Evolutionary conservation across 2,888 invertebrate genomes (phyloP), one percentile per base, ranked within the genome.

Genomic region (Seira sanloemensis): DNA sequence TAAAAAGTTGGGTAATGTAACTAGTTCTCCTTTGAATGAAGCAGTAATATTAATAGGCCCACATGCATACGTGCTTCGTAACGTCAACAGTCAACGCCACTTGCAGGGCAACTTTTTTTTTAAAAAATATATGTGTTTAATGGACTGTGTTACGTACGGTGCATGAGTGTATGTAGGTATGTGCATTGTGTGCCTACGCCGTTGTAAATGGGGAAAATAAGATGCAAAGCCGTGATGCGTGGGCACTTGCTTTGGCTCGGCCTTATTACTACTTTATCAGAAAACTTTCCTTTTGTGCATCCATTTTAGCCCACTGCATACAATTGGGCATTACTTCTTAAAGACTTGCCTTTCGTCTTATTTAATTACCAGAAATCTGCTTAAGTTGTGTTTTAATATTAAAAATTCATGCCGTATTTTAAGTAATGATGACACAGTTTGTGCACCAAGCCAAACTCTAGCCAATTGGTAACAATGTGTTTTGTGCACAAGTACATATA

Each of bases 181-280:
- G 50, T 50, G 16, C 16, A 50, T 12, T 7, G 16, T 16, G 62
- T 23, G 21, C 62, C 62, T 62, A 62, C 2, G 23, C 19, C n/a
- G 2, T 21, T 21, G 21, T 62, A 21, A 62, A 62, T 62, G 62
- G 84, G 69, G 26, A 69, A 83, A 78, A 84, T 76, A 69, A 72
- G 77, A 71, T 66, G 46, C 23, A 37, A 24, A 24, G 58, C 50
- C 80, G 82, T 74, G 85, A 87, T 87, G 88, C 88, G 88, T 88
- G 88, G 87, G 88, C 87, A 84, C 77, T 84, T 80, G 58, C 75
- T 80, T 77, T 83, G 69, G 66, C 78, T 62, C 62, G 4, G 7
- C n/a, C 2, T 62, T 62, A 62, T 12, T 62, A 62, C 21, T 21
- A 26, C 27, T 26, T 27, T n/a, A n/a, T n/a, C n/a, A n/a, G n/a